Conservation (phyloP, 2,888 invertebrate genomes). For the Eulithis prunata region DNA sequence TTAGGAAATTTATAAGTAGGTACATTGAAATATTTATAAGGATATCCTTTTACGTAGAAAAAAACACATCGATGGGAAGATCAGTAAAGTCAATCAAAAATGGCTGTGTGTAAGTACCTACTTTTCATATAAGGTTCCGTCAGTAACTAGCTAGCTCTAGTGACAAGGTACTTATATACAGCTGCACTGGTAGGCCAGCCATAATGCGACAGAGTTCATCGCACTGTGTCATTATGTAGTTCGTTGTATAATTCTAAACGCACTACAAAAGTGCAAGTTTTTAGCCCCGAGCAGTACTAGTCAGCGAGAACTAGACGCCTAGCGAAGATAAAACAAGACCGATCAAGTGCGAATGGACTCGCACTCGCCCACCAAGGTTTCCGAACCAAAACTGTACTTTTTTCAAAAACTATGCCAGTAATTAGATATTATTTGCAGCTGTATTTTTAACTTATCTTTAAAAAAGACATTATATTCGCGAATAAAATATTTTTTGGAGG, state of each 20-base stretch:
- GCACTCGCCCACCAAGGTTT: not conserved
- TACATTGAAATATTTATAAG: not conserved
- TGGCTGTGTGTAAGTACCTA: too few species aligned
- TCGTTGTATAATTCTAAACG: slow-evolving; percentile 45
- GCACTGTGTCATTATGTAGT: slow-evolving; percentile 40
- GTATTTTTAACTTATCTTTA: too few species aligned
- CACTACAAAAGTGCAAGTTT: slow-evolving; percentile 53
- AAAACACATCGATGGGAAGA: too few species aligned
- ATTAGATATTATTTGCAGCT: too few species aligned
- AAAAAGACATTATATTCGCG: too few species aligned
- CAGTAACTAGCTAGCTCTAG: slow-evolving; percentile 8
- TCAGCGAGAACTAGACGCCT: slow-evolving; percentile 30
- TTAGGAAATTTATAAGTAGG: not conserved
- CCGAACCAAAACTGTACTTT: too few species aligned
- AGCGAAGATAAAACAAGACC: not conserved
- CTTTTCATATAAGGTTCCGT: not conserved
- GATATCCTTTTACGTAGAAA: too few species aligned
- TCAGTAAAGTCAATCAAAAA: too few species aligned
- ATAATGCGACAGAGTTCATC: slow-evolving; percentile 36
- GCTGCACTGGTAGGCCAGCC: slow-evolving; percentile 26
- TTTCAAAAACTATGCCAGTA: too few species aligned
- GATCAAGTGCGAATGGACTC: slow-evolving; percentile 1
- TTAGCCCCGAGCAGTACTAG: slow-evolving; percentile 37
- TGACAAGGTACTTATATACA: slow-evolving; percentile 19
- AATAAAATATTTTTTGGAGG: too few species aligned